A percentile compares a stretch with the other conserved stretches of the same genome.
These are phyloP conservation scores for Micronisus gabar DNA, from an alignment of 2,113 vertebrate species.

Conservation along the genomic window DNA sequence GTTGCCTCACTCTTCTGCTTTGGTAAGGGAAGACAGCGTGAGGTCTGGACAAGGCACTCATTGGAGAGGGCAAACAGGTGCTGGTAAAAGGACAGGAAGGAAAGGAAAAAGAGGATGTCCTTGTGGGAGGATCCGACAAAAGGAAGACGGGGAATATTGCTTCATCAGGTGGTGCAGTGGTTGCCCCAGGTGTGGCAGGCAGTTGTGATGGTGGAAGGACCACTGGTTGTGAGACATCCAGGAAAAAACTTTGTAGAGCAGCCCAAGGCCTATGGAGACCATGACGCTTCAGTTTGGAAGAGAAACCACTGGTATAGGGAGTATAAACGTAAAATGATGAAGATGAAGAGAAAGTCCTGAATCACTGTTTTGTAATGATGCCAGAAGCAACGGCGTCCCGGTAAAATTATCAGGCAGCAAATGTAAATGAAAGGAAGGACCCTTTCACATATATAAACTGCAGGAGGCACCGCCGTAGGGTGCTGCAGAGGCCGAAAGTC, in stretches of 20 bases:
- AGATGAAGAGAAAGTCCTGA: not conserved
- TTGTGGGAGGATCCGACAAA: fast-evolving
- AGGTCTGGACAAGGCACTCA: not conserved
- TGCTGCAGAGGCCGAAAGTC: not conserved
- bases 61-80: not conserved
- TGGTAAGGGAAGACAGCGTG: not conserved
- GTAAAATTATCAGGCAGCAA: not conserved
- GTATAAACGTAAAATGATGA: not conserved
- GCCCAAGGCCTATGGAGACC: not conserved
- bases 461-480: not conserved
- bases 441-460: not conserved
- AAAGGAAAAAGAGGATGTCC: not conserved
- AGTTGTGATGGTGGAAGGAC: fast-evolving
- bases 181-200: not conserved
- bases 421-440: not conserved
- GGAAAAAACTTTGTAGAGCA: not conserved
- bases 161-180: not conserved
- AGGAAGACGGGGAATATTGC: not conserved
- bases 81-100: not conserved
- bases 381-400: not conserved
- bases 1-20: not conserved
- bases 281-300: not conserved
- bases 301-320: not conserved
- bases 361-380: not conserved
- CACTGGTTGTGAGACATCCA: not conserved